Conservation (phyloP, 2,888 invertebrate genomes). For the Nephrotoma appendiculata region DNA sequence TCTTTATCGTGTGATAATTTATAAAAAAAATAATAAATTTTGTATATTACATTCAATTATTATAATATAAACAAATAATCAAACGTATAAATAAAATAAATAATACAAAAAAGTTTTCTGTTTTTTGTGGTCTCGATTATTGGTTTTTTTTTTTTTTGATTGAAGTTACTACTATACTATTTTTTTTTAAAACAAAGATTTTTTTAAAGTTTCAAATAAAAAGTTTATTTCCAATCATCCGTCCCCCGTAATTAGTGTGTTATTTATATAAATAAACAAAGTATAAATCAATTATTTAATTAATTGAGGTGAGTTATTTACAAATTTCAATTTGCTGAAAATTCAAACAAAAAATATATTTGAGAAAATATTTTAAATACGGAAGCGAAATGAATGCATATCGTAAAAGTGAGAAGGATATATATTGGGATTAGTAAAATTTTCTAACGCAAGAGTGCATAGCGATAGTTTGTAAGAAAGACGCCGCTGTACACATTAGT, state of each 20-base stretch:
- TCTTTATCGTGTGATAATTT: not conserved
- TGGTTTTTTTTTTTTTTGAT: not conserved
- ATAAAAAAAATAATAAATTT: not conserved
- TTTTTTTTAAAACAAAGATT: constrained; percentile 1
- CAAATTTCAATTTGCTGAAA: not conserved
- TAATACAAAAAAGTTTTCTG: not conserved
- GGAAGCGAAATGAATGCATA: not conserved
- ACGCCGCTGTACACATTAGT: constrained; percentile 2
- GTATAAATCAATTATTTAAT: not conserved
- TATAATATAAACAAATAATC: not conserved
- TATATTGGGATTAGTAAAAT: not conserved
- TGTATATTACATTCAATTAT: not conserved
- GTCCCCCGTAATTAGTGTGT: constrained; percentile 2
- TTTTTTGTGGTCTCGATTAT: not conserved
- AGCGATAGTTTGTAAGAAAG: constrained; percentile 1
- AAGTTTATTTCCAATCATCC: constrained; percentile 4
- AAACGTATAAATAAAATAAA: not conserved
- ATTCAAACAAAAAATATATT: not conserved
- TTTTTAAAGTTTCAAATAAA: not conserved
- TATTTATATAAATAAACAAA: not conserved
- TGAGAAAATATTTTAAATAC: not conserved
- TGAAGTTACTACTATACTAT: not conserved
- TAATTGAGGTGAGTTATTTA: constrained; percentile 4
- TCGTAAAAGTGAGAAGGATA: not conserved
- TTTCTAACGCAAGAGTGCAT: not conserved